A percentile compares a stretch with the other conserved stretches of the same genome.
These are phyloP conservation scores for Physeter macrocephalus DNA, from an alignment of 2,113 vertebrate genomes.

Conservation along the genomic window DNA sequence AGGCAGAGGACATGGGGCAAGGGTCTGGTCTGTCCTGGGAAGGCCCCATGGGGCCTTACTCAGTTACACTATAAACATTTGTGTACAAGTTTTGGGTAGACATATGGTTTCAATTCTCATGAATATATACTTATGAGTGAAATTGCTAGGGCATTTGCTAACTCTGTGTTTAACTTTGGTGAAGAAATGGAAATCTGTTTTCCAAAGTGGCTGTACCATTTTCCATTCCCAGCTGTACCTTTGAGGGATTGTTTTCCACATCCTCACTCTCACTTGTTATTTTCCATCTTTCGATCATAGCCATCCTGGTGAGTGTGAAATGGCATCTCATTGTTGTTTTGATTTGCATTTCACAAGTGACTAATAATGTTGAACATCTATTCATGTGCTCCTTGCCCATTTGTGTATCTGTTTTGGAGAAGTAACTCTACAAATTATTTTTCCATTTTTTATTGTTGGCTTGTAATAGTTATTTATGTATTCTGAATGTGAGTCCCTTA, in stretches of 20 bases:
- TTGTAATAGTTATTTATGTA: neutral
- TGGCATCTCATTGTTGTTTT: neutral
- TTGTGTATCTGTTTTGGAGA: neutral
- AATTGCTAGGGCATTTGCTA: neutral
- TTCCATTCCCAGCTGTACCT: neutral
- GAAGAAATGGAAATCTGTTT: neutral
- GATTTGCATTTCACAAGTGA: neutral
- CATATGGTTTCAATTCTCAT: neutral
- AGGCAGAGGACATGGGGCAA: neutral
- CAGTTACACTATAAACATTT: neutral
- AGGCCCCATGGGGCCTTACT: neutral
- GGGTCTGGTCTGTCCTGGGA: neutral
- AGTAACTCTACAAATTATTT: neutral
- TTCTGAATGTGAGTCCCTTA: neutral
- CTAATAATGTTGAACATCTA: neutral
- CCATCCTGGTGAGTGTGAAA: neutral
- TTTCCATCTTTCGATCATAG: neutral
- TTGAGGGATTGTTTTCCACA: neutral
- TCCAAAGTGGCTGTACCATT: neutral
- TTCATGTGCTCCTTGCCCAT: neutral
- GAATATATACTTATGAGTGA: neutral
- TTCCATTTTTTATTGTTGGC: neutral
- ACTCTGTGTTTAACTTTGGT: neutral
- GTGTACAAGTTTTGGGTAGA: neutral
- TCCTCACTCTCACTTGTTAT: neutral